These are phyloP conservation scores for Tetragnatha montana DNA, from an alignment of 2,888 invertebrate genomes.

Conservation along the genomic window DNA sequence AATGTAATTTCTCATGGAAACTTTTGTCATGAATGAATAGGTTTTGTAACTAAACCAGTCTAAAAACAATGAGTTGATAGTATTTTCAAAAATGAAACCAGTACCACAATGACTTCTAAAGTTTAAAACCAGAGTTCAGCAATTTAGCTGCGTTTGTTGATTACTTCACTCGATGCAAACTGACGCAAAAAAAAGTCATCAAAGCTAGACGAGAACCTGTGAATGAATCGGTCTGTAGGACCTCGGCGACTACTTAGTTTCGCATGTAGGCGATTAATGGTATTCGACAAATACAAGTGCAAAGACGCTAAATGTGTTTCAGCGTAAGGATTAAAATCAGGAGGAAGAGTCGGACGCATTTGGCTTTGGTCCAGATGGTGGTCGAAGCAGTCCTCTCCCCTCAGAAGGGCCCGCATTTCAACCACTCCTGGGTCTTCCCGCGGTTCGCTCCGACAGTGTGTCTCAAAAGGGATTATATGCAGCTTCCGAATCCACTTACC, in stretches of 20 bases:
- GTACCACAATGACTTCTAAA: too few species aligned
- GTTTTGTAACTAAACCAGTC: too few species aligned
- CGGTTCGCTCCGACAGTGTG: background rate
- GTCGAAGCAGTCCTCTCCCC: constrained; percentile 45
- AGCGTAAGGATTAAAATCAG: constrained; percentile 34
- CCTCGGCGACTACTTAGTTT: constrained; percentile 4
- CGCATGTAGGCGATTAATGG: background rate
- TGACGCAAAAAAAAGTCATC: background rate
- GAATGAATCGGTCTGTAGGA: background rate
- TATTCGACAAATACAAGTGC: background rate
- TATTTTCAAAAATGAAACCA: too few species aligned
- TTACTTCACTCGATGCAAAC: background rate
- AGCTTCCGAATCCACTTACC: constrained; percentile 21
- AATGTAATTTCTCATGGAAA: too few species aligned
- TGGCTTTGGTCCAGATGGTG: constrained; percentile 36
- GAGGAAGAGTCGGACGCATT: constrained; percentile 14
- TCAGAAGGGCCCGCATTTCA: constrained; percentile 51
- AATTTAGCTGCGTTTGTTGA: constrained; percentile 29
- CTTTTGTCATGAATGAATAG: too few species aligned
- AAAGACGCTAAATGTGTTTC: constrained; percentile 32
- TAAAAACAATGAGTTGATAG: too few species aligned
- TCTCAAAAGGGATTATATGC: constrained; percentile 13
- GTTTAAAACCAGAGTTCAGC: background rate
- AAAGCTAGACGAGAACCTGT: constrained; percentile 17
- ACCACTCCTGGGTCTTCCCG: constrained; percentile 42